Percentiles rank a stretch among this genome's conserved stretches.
Evolutionary conservation across 2,888 invertebrate genomes (phyloP).

Genomic region (Agrochola litura): DNA sequence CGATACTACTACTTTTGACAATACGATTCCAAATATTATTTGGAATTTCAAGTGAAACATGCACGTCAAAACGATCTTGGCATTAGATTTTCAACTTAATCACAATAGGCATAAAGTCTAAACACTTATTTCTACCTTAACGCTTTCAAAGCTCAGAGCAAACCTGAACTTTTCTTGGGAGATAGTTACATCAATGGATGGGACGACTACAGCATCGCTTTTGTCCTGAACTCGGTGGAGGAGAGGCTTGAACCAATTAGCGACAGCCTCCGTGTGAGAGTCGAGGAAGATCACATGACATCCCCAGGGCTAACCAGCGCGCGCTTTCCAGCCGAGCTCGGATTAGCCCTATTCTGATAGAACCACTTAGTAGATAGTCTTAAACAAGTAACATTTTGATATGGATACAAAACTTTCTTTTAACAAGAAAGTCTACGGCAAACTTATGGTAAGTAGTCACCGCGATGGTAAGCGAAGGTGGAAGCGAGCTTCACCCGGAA

Average conservation of each 20-base stretch:
- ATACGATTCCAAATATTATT: not conserved
- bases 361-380: slow-evolving; percentile 2
- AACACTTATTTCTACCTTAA: slow-evolving; percentile 39
- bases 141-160: slow-evolving; percentile 35
- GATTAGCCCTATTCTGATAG: slow-evolving; percentile 44
- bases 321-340: slow-evolving; percentile 47
- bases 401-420: not conserved
- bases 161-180: slow-evolving; percentile 29
- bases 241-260: slow-evolving; percentile 48
- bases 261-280: slow-evolving; percentile 30
- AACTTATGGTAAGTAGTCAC: not conserved
- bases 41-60: not conserved
- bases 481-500: no score
- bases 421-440: not conserved
- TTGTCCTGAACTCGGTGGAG: slow-evolving; percentile 40
- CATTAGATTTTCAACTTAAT: slow-evolving; percentile 23
- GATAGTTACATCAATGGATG: slow-evolving; percentile 44
- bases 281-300: slow-evolving; percentile 47
- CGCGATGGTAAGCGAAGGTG: no score
- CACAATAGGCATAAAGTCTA: slow-evolving; percentile 22
- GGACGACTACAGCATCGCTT: slow-evolving; percentile 32
- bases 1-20: slow-evolving; percentile 3
- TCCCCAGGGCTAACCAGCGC: slow-evolving; percentile 33
- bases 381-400: not conserved
- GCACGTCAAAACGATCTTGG: not conserved